phyloP scores from a whole-genome alignment of 2,113 vertebrate genomes.

The Catharus bicknelli region DNA sequence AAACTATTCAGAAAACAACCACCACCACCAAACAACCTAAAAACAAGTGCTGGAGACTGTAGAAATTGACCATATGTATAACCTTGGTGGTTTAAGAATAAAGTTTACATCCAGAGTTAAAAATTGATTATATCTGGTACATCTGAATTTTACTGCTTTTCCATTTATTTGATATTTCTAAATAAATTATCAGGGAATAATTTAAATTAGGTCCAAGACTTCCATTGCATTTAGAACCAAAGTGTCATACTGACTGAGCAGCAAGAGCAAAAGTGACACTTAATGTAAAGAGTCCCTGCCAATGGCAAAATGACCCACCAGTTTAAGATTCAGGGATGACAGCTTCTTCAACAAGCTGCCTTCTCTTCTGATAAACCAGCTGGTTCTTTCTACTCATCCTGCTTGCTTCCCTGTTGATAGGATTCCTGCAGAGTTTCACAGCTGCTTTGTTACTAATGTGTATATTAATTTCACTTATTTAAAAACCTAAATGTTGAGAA shows the following conservation, averaged over 20 bases:
- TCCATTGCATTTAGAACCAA: conserved; percentile 35
- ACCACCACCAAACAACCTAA: neutral
- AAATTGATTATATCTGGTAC: neutral
- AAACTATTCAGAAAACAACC: neutral
- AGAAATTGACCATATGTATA: neutral
- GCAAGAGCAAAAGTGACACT: conserved; percentile 59
- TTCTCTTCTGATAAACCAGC: conserved; percentile 60
- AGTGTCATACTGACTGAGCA: conserved; percentile 52
- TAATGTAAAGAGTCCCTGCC: conserved; percentile 56
- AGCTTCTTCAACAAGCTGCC: conserved; percentile 54
- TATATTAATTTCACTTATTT: conserved; percentile 55
- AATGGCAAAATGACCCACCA: conserved; percentile 68
- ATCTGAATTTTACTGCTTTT: neutral
- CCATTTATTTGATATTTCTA: neutral
- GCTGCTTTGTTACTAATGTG: conserved; percentile 46
- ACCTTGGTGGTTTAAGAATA: neutral
- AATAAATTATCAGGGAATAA: conserved; percentile 4
- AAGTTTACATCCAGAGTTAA: conserved; percentile 1
- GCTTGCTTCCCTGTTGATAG: conserved; percentile 51
- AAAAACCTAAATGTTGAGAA: conserved; percentile 17
- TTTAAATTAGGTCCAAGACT: conserved; percentile 44
- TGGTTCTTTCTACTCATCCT: conserved; percentile 21
- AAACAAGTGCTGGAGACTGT: neutral
- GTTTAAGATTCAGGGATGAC: conserved; percentile 56
- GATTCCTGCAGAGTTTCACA: conserved; percentile 63